Percentiles rank a stretch among this genome's conserved stretches.
Evolutionary conservation across 2,113 vertebrate species (phyloP).

Genomic region (Xerus inauris): DNA sequence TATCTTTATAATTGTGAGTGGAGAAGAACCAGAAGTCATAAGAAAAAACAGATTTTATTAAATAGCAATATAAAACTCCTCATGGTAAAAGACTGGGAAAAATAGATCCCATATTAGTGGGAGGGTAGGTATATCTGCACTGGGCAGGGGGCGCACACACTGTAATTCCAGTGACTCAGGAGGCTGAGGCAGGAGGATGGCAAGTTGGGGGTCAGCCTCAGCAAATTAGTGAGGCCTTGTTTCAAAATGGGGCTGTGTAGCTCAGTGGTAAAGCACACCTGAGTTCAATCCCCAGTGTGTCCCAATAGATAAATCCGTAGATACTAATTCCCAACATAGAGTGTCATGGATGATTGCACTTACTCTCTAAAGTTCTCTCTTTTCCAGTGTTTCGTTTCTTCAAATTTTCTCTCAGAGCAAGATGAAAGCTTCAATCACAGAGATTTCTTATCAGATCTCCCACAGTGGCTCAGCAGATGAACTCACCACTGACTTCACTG

Average conservation of each 20-base stretch:
- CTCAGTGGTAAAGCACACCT: neutral
- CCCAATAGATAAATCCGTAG: neutral
- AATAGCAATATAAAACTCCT: too few species aligned
- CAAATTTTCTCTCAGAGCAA: neutral
- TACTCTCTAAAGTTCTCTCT: neutral
- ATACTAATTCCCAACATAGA: neutral
- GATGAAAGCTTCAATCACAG: neutral
- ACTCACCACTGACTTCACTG: neutral
- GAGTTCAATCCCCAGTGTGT: too few species aligned
- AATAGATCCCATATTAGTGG: too few species aligned
- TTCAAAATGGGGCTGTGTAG: neutral
- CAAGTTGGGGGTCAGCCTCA: neutral
- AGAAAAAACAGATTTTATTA: too few species aligned
- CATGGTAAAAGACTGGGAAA: too few species aligned
- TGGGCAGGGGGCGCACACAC: neutral
- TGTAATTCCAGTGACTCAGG: neutral
- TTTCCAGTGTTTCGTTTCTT: neutral
- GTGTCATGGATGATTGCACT: neutral
- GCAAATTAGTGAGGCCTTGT: neutral
- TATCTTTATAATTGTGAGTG: too few species aligned
- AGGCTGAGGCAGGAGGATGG: neutral
- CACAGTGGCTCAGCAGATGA: neutral
- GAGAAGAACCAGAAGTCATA: too few species aligned
- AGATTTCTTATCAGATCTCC: neutral
- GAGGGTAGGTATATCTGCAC: too few species aligned